A percentile compares a stretch with the other conserved stretches of the same genome.
phyloP scores from a whole-genome alignment of 2,797 vertebrate species.

The Onychomys leucogaster region DNA sequence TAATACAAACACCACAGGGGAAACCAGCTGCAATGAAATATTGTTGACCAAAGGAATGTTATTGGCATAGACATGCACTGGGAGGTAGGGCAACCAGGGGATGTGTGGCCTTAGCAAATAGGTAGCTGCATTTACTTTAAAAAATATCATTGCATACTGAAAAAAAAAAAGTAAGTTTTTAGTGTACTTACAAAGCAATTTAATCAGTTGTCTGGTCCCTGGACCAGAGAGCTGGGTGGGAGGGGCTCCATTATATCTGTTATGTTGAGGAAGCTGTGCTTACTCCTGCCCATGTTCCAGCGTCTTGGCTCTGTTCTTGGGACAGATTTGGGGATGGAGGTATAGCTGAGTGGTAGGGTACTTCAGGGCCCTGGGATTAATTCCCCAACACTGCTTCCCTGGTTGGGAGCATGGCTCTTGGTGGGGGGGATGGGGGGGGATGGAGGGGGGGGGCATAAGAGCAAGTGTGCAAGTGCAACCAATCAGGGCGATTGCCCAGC shows the following conservation, averaged over 20 bases:
- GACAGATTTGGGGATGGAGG: not conserved
- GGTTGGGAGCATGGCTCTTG: not conserved
- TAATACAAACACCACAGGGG: not conserved
- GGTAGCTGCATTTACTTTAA: not conserved
- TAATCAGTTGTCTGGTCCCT: not conserved
- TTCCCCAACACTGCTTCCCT: not conserved
- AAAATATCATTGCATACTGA: not conserved
- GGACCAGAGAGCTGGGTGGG: not conserved
- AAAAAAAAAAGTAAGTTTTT: not conserved
- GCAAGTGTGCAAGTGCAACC: not conserved
- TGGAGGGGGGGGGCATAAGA: not conserved
- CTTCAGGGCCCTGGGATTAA: not conserved
- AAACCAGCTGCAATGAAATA: not conserved
- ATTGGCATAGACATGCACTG: not conserved
- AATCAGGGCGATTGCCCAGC: not conserved
- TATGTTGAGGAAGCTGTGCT: not conserved
- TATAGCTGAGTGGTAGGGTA: not conserved
- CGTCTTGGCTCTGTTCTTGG: slow-evolving; percentile 24
- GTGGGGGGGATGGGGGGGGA: no score
- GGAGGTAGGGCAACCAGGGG: not conserved
- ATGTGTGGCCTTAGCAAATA: not conserved
- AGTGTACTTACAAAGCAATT: not conserved
- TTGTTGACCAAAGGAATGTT: not conserved
- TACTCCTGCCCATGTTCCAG: not conserved
- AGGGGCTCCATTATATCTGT: not conserved